Conservation (phyloP, 2,888 invertebrate genomes). For the Aphidoletes aphidimyza region DNA sequence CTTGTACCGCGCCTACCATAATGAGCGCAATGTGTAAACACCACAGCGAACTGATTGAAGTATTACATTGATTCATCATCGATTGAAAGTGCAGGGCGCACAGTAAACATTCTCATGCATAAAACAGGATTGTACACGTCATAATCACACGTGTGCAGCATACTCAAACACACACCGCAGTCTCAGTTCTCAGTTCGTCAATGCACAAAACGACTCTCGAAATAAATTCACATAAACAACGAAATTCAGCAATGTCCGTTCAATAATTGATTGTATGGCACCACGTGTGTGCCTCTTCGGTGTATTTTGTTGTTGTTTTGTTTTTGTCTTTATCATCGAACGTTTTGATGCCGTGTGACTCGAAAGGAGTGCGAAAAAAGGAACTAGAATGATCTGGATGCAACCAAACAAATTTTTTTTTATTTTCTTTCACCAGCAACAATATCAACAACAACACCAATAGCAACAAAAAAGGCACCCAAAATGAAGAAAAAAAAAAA, state of each 20-base stretch:
- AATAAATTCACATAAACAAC: neutral
- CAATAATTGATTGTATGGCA: constrained; percentile 14
- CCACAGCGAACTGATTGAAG: neutral
- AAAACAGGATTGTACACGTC: constrained; percentile 7
- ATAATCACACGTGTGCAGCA: constrained; percentile 27
- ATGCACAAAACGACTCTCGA: neutral
- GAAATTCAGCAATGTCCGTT: neutral
- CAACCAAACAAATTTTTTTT: no score
- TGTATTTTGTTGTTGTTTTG: no score
- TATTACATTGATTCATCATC: neutral
- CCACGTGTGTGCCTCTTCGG: constrained; percentile 46
- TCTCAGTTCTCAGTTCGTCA: no score
- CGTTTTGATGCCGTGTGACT: no score
- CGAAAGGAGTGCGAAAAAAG: constrained; percentile 8
- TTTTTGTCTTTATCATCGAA: no score
- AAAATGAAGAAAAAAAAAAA: neutral
- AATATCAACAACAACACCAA: neutral
- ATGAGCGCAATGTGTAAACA: neutral
- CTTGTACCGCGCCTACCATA: no score
- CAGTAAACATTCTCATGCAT: neutral
- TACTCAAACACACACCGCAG: no score
- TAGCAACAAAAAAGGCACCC: constrained; percentile 12
- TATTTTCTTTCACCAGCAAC: neutral
- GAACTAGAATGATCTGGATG: constrained; percentile 31
- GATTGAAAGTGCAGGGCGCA: neutral